Conservation (phyloP, 2,113 vertebrate genomes). For the Apodemus sylvaticus region DNA sequence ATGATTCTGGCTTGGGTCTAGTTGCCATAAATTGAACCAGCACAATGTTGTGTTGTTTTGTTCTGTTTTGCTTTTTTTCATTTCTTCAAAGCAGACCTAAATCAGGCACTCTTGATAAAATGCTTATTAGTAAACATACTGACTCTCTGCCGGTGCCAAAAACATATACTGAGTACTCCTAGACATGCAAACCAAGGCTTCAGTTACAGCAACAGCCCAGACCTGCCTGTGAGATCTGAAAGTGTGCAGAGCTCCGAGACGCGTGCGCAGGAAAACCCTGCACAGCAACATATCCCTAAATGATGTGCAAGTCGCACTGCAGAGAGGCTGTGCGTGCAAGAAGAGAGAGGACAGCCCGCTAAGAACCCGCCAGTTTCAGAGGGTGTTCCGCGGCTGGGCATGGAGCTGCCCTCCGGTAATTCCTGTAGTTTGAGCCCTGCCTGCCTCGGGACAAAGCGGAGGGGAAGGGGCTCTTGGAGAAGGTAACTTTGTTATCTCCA, state of each 20-base stretch:
- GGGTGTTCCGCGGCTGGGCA: neutral
- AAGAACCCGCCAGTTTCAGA: neutral
- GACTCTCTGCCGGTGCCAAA: neutral
- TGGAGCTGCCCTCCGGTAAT: neutral
- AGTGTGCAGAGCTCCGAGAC: neutral
- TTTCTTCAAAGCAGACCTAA: neutral
- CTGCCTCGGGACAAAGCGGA: neutral
- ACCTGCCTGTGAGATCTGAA: neutral
- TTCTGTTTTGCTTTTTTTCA: neutral
- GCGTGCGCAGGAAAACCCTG: neutral
- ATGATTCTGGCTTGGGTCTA: neutral
- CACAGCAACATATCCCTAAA: neutral
- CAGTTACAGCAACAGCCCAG: neutral
- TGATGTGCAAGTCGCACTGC: neutral
- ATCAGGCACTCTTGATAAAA: neutral
- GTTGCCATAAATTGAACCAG: neutral
- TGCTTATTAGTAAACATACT: neutral
- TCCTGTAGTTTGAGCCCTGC: neutral
- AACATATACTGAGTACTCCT: neutral
- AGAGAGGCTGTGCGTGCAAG: neutral
- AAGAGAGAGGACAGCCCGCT: neutral
- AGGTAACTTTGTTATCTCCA: neutral
- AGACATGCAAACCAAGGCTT: neutral
- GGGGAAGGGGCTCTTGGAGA: neutral
- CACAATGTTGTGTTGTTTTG: neutral